Conservation (phyloP, 30 jellyfish, hydroid and myxozoan species). For the Aurelia coerulea region DNA sequence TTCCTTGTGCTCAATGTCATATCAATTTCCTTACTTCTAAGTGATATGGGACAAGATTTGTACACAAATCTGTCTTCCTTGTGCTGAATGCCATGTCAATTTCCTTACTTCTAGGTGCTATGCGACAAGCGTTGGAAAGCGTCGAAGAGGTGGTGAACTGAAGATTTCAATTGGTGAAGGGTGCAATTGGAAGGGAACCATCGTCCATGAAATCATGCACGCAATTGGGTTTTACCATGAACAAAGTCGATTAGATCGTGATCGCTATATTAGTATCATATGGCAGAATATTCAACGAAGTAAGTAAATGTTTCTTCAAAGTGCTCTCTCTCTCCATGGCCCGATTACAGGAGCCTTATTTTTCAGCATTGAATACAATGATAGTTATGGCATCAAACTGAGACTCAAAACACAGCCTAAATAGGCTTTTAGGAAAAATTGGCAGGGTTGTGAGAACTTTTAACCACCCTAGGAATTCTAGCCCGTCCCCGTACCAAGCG, state of each 20-base stretch:
- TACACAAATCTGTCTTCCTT: no score
- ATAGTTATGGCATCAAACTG: no score
- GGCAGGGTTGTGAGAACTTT: no score
- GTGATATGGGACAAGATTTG: constrained; percentile 26
- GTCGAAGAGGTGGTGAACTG: constrained; percentile 4
- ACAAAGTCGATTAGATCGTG: constrained; percentile 60
- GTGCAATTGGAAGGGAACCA: constrained; percentile 46
- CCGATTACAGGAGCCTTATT: no score
- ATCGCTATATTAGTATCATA: constrained; percentile 12
- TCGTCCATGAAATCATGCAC: constrained; percentile 62
- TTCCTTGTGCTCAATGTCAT: no score
- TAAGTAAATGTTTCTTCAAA: not conserved
- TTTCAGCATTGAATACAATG: no score
- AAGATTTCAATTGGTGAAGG: constrained; percentile 60
- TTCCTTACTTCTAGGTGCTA: constrained; percentile 22
- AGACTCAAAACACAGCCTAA: no score
- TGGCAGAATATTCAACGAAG: constrained; percentile 48
- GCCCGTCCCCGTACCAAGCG: no score
- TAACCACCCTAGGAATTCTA: no score
- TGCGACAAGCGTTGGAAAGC: constrained; percentile 39
- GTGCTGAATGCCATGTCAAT: no score
- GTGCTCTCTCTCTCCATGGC: no score
- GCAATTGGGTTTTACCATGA: constrained; percentile 67
- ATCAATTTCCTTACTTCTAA: not conserved
- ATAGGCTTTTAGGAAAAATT: no score